Evolutionary conservation across 2,113 vertebrate species (phyloP), one percentile per base, ranked within the genome.

Genomic region (Sciurus niger): DNA sequence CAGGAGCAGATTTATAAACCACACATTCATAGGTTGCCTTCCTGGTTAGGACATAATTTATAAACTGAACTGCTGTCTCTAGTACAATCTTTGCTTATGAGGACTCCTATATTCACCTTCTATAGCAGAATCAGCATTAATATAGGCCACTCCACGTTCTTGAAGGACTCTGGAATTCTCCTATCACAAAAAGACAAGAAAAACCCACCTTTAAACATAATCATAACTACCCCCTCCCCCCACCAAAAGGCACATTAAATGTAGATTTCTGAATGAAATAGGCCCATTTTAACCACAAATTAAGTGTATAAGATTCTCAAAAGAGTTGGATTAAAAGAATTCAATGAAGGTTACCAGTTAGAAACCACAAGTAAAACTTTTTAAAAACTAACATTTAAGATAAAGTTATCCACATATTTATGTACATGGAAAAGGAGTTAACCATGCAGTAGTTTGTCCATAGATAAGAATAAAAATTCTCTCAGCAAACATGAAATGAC

Each of bases 71-170:
- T 18, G 14, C 18, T 74, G 37, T n/a, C 60, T 5, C 43, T 58
- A 58, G 25, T n/a, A 79, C 2, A 16, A 83, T 43, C 28, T 67
- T 72, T 60, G 87, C 16, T 63, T 60, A 53, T 0, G 4, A 88
- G 18, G 70, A 7, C 25, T 53, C 68, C 0, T 7, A 22, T 76
- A 93, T 3, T 58, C 84, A 99, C 99, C 99, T 98, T 99, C 99
- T 0, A 99, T 98, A 22, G 99, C 99, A 67, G 99, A 99, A 98
- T 99, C 99, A 48, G 99, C 99, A 87, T 99, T 99, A 97, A 99
- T 99, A 87, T 99, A 99, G 74, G 99, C 99, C 83, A 99, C 99
- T 17, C 98, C 99, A 87, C 99, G 99, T 60, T 99, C 98, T 90
- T 99, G 99, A 58, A 99, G 98, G 80, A 99, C 13, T 98, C 99